Conservation (phyloP, 2,888 invertebrate genomes). For the Germaria angustata region DNA sequence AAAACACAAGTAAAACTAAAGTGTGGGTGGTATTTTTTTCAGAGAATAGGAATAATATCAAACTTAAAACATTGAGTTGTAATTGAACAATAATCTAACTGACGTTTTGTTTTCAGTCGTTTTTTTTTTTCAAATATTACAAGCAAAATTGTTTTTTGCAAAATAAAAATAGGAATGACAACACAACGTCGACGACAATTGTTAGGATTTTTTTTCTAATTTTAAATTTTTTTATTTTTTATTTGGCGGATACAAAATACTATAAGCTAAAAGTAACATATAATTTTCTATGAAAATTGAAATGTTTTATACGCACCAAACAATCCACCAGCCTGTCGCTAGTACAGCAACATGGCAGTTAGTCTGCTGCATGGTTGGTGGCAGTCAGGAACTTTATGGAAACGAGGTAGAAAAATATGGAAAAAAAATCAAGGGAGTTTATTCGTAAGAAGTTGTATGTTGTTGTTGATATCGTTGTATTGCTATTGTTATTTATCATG, state of each 20-base stretch:
- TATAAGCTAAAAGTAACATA: conserved; percentile 57
- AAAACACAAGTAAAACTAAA: conserved; percentile 14
- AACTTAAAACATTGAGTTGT: conserved; percentile 60
- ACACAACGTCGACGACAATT: conserved; percentile 51
- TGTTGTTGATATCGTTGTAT: conserved; percentile 38
- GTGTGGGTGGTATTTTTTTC: conserved; percentile 61
- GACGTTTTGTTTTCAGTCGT: conserved; percentile 64
- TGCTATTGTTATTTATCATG: conserved; percentile 55
- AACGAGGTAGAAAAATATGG: background rate
- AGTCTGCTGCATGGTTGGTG: conserved; percentile 38
- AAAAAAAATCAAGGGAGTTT: conserved; percentile 29
- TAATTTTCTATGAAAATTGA: conserved; percentile 64
- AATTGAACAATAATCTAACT: conserved; percentile 66
- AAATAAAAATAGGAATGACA: conserved; percentile 10
- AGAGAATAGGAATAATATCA: background rate
- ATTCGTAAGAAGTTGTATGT: conserved; percentile 25
- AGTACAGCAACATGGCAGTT: background rate
- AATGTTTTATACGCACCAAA: conserved; percentile 62
- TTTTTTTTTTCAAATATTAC: conserved; percentile 43
- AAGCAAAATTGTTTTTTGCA: conserved; percentile 23
- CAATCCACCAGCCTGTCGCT: background rate
- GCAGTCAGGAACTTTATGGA: conserved; percentile 42
- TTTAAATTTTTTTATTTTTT: background rate
- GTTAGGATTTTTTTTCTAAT: conserved; percentile 11
- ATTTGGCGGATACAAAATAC: conserved; percentile 31